Conservation (phyloP, 2,888 invertebrate genomes). For the Drosophila algonquin region DNA sequence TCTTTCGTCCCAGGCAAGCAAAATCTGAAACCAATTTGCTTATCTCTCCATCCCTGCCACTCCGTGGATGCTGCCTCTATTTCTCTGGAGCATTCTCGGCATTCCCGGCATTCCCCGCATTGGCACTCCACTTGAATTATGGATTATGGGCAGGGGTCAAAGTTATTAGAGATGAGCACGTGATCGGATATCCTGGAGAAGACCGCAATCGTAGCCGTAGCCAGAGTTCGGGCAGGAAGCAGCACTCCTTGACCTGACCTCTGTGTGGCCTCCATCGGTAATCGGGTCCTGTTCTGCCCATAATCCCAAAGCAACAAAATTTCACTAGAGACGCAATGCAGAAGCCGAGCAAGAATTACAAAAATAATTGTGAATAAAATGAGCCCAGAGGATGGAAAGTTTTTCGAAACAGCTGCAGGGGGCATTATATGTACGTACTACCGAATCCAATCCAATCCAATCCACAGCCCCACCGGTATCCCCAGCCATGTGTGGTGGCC, state of each 20-base stretch:
- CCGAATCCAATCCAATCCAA: neutral
- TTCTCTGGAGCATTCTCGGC: constrained; percentile 21
- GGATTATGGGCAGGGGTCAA: constrained; percentile 36
- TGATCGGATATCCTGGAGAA: neutral
- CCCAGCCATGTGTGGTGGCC: constrained; percentile 12
- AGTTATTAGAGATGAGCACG: constrained; percentile 16
- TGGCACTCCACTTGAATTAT: constrained; percentile 51
- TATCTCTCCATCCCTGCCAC: constrained; percentile 42
- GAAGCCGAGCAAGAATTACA: constrained; percentile 4
- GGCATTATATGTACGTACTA: neutral
- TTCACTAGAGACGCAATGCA: constrained; percentile 58
- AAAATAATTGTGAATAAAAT: constrained; percentile 46
- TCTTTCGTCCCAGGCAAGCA: constrained; percentile 42
- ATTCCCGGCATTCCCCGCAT: constrained; percentile 5
- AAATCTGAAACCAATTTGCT: constrained; percentile 74
- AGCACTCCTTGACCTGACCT: neutral
- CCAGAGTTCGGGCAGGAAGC: neutral
- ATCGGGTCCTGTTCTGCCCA: too few species aligned
- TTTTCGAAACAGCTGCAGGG: neutral
- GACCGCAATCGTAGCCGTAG: neutral
- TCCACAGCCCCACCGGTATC: neutral
- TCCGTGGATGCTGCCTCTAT: constrained; percentile 8
- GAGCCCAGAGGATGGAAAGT: constrained; percentile 3
- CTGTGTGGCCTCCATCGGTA: neutral
- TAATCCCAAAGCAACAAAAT: constrained; percentile 21